phyloP scores from a whole-genome alignment of 2,113 vertebrate species.

The Sylvia atricapilla region DNA sequence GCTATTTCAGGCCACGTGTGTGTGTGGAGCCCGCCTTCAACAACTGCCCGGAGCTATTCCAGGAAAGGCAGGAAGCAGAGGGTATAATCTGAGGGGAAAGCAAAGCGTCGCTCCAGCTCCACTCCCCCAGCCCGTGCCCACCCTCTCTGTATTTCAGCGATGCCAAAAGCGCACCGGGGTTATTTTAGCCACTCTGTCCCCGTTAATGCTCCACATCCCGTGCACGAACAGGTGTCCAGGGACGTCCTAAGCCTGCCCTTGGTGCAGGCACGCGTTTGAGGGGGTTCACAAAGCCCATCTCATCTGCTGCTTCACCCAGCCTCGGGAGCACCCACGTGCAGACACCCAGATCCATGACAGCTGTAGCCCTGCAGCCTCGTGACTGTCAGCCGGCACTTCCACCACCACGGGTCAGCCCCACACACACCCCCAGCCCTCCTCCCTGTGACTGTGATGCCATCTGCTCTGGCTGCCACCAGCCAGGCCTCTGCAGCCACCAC shows the following conservation, averaged over 20 bases:
- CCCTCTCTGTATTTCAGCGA: not conserved
- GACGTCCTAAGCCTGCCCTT: not conserved
- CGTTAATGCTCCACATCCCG: accelerated
- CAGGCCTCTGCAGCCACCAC: accelerated
- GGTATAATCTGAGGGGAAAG: slow-evolving; percentile 24
- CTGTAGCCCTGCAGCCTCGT: not conserved
- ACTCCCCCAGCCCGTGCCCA: not conserved
- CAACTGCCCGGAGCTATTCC: slow-evolving; percentile 37
- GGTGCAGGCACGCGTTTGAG: accelerated
- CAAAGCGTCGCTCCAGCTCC: not conserved
- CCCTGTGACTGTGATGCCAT: accelerated
- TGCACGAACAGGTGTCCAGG: not conserved
- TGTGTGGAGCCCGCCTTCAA: not conserved
- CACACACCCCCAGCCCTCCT: not conserved
- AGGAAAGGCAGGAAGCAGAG: slow-evolving; percentile 7
- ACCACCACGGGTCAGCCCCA: accelerated
- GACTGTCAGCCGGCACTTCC: not conserved
- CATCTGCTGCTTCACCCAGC: not conserved
- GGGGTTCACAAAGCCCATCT: accelerated
- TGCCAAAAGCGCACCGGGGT: not conserved
- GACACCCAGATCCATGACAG: not conserved
- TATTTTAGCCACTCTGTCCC: not conserved
- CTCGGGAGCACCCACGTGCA: not conserved
- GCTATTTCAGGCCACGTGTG: slow-evolving; percentile 20
- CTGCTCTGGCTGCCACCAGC: not conserved